Evolutionary conservation across 1,140 invertebrate genomes (phyloP).

Genomic region (Diabrotica virgifera): DNA sequence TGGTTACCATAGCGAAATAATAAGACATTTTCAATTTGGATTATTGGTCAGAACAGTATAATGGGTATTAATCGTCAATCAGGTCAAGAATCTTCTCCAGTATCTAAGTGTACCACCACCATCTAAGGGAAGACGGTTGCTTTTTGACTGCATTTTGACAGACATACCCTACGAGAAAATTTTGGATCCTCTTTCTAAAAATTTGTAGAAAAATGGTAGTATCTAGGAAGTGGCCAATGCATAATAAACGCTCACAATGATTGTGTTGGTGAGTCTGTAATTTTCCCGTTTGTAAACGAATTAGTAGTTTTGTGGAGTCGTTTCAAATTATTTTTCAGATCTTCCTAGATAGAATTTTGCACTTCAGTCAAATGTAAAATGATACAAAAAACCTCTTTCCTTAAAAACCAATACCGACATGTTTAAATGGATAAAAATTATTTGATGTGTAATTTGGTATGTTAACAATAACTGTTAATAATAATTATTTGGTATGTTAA

Average conservation of each 20-base stretch:
- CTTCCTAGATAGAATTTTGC: too few relatives aligned
- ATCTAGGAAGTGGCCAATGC: neutral
- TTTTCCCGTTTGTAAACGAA: neutral
- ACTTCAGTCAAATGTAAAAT: too few relatives aligned
- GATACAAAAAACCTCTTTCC: too few relatives aligned
- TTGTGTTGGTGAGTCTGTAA: neutral
- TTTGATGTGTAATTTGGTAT: too few relatives aligned
- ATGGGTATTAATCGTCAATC: neutral
- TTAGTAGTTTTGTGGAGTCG: neutral
- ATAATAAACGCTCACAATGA: neutral
- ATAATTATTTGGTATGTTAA: too few relatives aligned
- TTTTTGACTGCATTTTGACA: neutral
- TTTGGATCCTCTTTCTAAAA: neutral
- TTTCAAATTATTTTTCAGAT: slow-evolving; percentile 1
- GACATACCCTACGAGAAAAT: neutral
- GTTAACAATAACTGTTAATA: too few relatives aligned
- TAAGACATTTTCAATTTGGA: neutral
- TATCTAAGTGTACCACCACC: neutral
- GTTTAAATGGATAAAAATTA: too few relatives aligned
- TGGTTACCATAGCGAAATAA: neutral
- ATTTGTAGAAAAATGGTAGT: neutral
- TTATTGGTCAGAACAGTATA: neutral
- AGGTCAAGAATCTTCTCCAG: neutral
- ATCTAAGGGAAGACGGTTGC: neutral
- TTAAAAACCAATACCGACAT: too few relatives aligned